Percentiles rank a stretch among this genome's conserved stretches.
Evolutionary conservation across 35 echinoderm and acorn worm genomes (phyloP).

Genomic region (Holothuria glaberrima): DNA sequence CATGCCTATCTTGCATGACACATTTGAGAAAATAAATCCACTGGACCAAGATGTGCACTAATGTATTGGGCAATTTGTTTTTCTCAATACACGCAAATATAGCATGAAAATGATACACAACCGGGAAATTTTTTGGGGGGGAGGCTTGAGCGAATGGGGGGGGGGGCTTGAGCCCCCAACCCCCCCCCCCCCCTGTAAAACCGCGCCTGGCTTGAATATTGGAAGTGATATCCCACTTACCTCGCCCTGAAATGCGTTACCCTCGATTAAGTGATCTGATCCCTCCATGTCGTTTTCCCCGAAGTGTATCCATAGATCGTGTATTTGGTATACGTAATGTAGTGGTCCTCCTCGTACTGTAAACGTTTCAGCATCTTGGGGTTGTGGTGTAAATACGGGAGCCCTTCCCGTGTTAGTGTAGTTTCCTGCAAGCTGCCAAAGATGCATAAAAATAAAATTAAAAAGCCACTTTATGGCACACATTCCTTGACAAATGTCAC

Average conservation of each 20-base stretch:
- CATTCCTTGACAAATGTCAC: too few relatives aligned
- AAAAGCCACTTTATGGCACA: too few relatives aligned
- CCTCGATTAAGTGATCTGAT: conserved; percentile 34
- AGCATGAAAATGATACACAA: too few relatives aligned
- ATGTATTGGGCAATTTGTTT: too few relatives aligned
- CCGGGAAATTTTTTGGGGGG: too few relatives aligned
- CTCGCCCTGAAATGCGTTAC: conserved; percentile 42
- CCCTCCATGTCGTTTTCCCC: background rate
- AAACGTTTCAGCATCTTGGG: background rate
- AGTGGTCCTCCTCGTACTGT: conserved; percentile 3
- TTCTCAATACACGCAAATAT: too few relatives aligned
- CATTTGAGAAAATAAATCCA: too few relatives aligned
- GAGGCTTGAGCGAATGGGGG: too few relatives aligned
- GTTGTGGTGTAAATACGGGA: background rate
- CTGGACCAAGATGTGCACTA: too few relatives aligned
- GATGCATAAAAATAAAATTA: background rate
- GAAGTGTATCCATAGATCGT: conserved; percentile 39
- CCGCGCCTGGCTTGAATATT: background rate
- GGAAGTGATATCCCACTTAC: background rate
- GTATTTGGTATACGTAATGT: conserved; percentile 26
- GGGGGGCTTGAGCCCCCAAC: background rate
- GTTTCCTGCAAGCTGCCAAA: background rate
- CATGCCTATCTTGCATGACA: too few relatives aligned
- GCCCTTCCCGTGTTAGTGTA: conserved; percentile 33
- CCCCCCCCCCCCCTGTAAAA: too few relatives aligned